Evolutionary conservation across 2,113 vertebrate genomes (phyloP).

Genomic region (Megaceryle maxima): DNA sequence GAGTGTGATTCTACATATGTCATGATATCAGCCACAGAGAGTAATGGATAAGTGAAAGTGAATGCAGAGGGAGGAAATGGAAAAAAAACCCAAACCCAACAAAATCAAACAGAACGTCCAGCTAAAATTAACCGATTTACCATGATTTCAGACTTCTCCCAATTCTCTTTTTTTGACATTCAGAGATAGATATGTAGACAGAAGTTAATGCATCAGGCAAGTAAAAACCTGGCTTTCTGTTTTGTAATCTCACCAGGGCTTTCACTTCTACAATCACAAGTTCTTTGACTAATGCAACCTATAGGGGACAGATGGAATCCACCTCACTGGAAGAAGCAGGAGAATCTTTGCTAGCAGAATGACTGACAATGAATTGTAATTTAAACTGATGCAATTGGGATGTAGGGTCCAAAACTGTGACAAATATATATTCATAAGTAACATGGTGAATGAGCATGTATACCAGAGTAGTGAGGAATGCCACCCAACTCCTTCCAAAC

Average conservation of each 20-base stretch:
- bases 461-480: neutral
- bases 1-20: neutral
- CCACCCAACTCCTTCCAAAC: neutral
- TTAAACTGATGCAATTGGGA: neutral
- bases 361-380: neutral
- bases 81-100: no score
- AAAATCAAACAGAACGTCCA: neutral
- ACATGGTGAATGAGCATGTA: neutral
- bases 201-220: neutral
- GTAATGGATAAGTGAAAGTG: neutral
- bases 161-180: neutral
- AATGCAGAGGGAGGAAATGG: neutral
- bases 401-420: neutral
- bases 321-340: neutral
- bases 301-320: neutral
- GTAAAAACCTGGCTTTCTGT: neutral
- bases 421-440: neutral
- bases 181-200: neutral
- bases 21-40: neutral
- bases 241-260: neutral
- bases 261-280: neutral
- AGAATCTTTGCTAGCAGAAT: neutral
- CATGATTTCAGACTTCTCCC: neutral
- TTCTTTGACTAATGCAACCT: neutral
- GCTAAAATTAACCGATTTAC: neutral